phyloP scores from a whole-genome alignment of 2,797 vertebrate species.

The Acomys russatus region DNA sequence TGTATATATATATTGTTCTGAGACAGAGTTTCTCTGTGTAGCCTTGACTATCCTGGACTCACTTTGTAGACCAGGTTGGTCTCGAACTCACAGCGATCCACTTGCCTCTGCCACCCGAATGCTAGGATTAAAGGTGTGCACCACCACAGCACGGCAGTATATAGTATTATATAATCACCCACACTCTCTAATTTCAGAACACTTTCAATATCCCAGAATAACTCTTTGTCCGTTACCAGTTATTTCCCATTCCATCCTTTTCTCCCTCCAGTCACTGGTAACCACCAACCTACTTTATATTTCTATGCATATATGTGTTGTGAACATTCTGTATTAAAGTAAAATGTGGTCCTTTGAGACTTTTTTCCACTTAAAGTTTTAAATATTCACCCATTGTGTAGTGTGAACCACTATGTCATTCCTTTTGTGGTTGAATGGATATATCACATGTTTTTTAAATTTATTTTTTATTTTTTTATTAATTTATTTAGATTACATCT shows the following conservation, averaged over 20 bases:
- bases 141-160: no score
- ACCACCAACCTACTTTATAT: neutral
- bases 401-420: neutral
- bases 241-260: neutral
- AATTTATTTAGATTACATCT: no score
- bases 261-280: neutral
- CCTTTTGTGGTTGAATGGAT: slow-evolving; percentile 4
- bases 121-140: no score
- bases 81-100: no score
- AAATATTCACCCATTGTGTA: neutral
- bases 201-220: slow-evolving; percentile 20
- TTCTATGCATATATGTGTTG: slow-evolving; percentile 38
- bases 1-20: no score
- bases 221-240: neutral
- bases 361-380: neutral
- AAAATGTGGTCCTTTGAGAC: slow-evolving; percentile 26
- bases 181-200: slow-evolving; percentile 35
- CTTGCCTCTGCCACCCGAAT: no score
- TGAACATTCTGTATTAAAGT: slow-evolving; percentile 5
- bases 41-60: no score
- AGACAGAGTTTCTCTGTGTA: no score
- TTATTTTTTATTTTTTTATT: no score
- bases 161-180: neutral
- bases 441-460: neutral
- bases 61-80: no score